Percentiles rank a stretch among this genome's conserved stretches.
Conservation (phyloP, 2,888 invertebrate genomes). For the Oscheius sp. region DNA sequence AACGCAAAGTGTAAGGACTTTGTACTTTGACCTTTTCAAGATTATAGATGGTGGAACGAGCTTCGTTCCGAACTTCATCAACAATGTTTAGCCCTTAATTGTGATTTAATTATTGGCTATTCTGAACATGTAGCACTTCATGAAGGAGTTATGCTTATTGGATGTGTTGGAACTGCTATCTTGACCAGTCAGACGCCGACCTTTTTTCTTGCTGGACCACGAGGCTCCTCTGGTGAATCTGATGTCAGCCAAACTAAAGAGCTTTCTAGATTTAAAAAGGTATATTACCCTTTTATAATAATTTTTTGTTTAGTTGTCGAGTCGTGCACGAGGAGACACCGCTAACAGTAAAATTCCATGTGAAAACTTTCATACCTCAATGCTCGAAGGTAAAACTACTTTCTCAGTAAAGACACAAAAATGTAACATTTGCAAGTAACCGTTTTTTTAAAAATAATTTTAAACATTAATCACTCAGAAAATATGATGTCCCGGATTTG, state of each 20-base stretch:
- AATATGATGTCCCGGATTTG: constrained; percentile 39
- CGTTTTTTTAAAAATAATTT: neutral
- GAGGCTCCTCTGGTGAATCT: constrained; percentile 12
- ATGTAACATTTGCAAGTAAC: constrained; percentile 21
- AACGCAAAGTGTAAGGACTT: neutral
- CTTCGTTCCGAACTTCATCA: constrained; percentile 91
- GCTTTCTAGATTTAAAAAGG: neutral
- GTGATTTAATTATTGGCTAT: constrained; percentile 93
- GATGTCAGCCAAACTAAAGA: neutral
- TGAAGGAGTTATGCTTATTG: constrained; percentile 34
- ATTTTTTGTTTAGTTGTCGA: neutral
- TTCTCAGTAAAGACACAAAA: neutral
- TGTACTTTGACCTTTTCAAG: neutral
- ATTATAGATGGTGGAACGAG: constrained; percentile 88
- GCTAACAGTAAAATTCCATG: neutral
- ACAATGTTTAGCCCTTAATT: constrained; percentile 88
- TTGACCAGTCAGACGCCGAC: constrained; percentile 3
- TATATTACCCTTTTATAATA: neutral
- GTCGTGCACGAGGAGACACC: neutral
- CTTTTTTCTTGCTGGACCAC: constrained; percentile 12
- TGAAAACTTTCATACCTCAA: constrained; percentile 11
- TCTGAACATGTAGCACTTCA: constrained; percentile 86
- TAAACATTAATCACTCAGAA: constrained; percentile 30
- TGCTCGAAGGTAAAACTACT: constrained; percentile 11
- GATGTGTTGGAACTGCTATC: constrained; percentile 16